Evolutionary conservation across 1,140 invertebrate species (phyloP).

Genomic region (Brachionus koreanus): DNA sequence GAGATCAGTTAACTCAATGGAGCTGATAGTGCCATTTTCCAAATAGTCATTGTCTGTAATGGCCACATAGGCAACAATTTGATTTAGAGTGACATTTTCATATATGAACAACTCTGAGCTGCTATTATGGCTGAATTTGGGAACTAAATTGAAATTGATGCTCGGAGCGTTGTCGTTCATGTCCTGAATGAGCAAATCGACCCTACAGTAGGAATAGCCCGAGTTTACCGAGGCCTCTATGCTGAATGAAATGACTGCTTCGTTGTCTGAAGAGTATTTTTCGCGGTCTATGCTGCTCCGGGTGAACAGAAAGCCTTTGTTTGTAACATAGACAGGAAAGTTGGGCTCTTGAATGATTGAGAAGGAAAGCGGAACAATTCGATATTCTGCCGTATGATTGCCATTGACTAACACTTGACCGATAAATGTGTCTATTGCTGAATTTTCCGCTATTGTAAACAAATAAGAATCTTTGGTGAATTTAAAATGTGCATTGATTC

Average conservation of each 20-base stretch:
- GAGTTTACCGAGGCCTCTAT: background rate
- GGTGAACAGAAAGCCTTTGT: background rate
- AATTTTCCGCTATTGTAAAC: background rate
- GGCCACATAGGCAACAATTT: conserved; percentile 23
- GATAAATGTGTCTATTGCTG: background rate
- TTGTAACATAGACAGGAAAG: background rate
- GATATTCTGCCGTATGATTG: background rate
- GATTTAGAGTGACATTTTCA: background rate
- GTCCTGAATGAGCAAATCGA: background rate
- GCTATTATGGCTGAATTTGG: background rate
- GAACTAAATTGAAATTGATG: background rate
- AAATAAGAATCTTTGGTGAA: background rate
- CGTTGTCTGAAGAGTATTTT: background rate
- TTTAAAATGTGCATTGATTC: background rate
- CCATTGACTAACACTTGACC: background rate
- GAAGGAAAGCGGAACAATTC: background rate
- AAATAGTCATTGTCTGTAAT: background rate
- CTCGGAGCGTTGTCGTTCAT: conserved; percentile 9
- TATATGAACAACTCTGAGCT: background rate
- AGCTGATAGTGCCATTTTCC: conserved; percentile 34
- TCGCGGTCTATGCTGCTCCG: background rate
- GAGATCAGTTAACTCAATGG: background rate
- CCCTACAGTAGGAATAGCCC: background rate
- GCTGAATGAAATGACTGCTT: background rate
- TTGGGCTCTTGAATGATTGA: background rate